Percentiles rank a stretch among this genome's conserved stretches.
Evolutionary conservation across 2,113 vertebrate species (phyloP).

Genomic region (Bos taurus): DNA sequence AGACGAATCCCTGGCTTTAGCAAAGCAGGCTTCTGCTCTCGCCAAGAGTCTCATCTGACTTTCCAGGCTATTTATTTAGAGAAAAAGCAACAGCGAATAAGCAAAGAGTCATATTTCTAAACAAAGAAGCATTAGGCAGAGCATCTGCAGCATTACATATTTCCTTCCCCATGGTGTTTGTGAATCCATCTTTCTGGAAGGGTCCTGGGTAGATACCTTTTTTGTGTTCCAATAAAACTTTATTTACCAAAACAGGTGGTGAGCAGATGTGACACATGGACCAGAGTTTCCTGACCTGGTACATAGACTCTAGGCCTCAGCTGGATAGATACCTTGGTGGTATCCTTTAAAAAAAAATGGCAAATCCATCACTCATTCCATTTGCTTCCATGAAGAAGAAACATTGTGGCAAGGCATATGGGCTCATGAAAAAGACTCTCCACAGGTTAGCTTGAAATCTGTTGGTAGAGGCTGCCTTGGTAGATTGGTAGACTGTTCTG

Average conservation of each 20-base stretch:
- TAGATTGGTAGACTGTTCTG: neutral
- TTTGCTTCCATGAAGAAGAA: neutral
- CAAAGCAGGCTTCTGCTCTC: neutral
- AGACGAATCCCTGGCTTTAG: neutral
- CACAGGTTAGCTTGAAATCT: neutral
- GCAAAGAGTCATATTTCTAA: neutral
- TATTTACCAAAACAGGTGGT: neutral
- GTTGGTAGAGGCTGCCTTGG: neutral
- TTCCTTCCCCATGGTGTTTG: neutral
- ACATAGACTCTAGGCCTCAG: neutral
- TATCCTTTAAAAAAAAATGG: neutral
- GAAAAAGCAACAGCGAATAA: neutral
- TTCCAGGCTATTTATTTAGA: slow-evolving; percentile 5
- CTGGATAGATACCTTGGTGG: neutral
- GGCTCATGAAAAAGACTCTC: neutral
- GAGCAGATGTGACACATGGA: neutral
- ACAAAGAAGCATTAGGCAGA: neutral
- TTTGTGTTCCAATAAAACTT: neutral
- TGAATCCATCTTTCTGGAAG: neutral
- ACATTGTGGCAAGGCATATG: neutral
- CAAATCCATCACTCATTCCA: neutral
- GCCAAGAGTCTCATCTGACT: neutral
- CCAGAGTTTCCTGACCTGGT: neutral
- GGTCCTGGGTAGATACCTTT: neutral
- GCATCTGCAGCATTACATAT: neutral